Conservation (phyloP, 2,797 vertebrate species). For the Macropus fuliginosus region DNA sequence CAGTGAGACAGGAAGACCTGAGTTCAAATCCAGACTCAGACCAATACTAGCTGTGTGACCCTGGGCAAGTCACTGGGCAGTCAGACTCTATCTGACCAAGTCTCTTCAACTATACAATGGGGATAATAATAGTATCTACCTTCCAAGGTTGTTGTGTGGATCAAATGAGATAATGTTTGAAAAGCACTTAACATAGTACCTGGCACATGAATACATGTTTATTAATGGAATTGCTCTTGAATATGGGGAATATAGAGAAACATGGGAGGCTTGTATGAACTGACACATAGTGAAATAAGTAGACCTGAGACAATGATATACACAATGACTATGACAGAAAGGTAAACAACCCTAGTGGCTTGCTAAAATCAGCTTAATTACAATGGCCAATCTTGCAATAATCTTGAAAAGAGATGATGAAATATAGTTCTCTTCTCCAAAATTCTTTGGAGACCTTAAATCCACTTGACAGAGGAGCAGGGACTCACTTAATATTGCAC, state of each 20-base stretch:
- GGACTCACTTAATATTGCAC: neutral
- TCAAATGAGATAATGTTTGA: neutral
- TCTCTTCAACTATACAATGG: neutral
- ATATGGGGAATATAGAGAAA: neutral
- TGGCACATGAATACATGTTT: neutral
- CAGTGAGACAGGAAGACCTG: neutral
- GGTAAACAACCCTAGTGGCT: neutral
- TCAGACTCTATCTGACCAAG: neutral
- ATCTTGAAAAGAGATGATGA: neutral
- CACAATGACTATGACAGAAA: neutral
- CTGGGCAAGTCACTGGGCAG: neutral
- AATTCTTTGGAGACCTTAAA: neutral
- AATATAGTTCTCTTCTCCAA: neutral
- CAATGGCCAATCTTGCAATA: neutral
- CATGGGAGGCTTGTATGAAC: neutral
- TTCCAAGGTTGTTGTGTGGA: neutral
- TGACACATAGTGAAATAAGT: neutral
- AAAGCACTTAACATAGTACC: neutral
- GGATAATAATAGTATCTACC: neutral
- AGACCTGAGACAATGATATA: neutral
- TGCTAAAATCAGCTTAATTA: neutral
- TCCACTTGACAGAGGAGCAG: conserved; percentile 10
- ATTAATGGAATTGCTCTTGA: neutral
- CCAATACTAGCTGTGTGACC: neutral
- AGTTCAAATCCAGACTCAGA: neutral